Percentiles rank a stretch among this genome's conserved stretches.
These are phyloP conservation scores for Sylvicapra grimmia DNA, from an alignment of 2,113 vertebrate species.

Conservation along the genomic window DNA sequence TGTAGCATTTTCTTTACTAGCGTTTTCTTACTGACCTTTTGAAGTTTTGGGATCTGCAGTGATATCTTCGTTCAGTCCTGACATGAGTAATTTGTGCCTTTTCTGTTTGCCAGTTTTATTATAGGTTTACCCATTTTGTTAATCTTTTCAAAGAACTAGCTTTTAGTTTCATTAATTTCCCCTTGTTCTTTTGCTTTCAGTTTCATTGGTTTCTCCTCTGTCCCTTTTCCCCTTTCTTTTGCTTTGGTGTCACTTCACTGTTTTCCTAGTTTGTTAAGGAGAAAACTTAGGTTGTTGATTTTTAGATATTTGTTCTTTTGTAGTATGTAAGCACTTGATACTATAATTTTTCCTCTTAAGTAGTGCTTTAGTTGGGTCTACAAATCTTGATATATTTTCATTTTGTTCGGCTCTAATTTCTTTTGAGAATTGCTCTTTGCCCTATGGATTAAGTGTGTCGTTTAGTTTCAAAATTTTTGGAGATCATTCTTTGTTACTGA, in stretches of 20 bases:
- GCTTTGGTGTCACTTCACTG: neutral
- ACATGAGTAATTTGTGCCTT: neutral
- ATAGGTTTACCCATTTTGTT: conserved; percentile 12
- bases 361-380: neutral
- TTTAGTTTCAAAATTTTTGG: neutral
- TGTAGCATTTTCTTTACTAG: neutral
- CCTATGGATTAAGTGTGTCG: neutral
- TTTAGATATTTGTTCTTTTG: neutral
- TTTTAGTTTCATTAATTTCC: neutral
- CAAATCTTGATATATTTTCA: neutral
- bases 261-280: neutral
- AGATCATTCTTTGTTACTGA: neutral
- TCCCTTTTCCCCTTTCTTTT: neutral
- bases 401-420: neutral
- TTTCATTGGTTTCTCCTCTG: neutral
- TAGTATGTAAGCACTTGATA: neutral
- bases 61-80: neutral
- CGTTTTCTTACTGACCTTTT: neutral
- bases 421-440: neutral
- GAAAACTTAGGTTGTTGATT: neutral
- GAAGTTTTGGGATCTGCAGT: neutral
- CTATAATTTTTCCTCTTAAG: neutral
- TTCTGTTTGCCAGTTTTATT: neutral
- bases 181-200: neutral
- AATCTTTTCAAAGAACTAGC: neutral